These are phyloP conservation scores for Trypoxylon attenuatum DNA, from an alignment of 2,888 invertebrate genomes.

Conservation along the genomic window DNA sequence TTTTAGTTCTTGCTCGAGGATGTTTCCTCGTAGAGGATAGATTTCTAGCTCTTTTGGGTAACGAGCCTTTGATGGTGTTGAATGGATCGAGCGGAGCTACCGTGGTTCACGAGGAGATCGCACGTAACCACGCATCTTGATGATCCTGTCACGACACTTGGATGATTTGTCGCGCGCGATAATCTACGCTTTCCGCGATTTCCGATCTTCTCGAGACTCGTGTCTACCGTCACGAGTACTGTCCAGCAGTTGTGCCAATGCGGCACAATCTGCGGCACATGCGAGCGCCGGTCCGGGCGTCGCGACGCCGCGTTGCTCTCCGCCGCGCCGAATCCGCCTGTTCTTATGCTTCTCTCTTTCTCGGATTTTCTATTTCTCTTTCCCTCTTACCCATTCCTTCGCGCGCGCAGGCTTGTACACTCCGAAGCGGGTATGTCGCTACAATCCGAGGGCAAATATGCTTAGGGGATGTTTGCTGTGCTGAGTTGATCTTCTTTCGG, in stretches of 20 bases:
- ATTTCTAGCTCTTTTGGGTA: not conserved
- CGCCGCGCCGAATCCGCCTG: slow-evolving; percentile 29
- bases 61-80: no score
- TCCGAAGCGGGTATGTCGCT: no score
- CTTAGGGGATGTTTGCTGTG: no score
- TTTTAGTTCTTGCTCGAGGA: not conserved
- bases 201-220: not conserved
- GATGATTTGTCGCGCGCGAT: no score
- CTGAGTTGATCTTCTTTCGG: no score
- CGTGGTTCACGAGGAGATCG: slow-evolving; percentile 17
- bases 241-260: slow-evolving; percentile 55
- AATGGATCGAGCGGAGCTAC: not conserved
- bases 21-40: not conserved
- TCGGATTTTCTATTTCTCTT: not conserved
- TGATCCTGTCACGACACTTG: no score
- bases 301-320: slow-evolving; percentile 52
- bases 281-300: slow-evolving; percentile 43
- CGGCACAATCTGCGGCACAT: slow-evolving; percentile 64
- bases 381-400: not conserved
- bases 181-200: slow-evolving; percentile 10
- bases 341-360: not conserved
- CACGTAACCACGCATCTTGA: slow-evolving; percentile 36
- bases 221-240: slow-evolving; percentile 24
- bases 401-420: no score
- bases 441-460: no score